Conservation (phyloP, 2,888 invertebrate genomes). For the Cinara cedri region DNA sequence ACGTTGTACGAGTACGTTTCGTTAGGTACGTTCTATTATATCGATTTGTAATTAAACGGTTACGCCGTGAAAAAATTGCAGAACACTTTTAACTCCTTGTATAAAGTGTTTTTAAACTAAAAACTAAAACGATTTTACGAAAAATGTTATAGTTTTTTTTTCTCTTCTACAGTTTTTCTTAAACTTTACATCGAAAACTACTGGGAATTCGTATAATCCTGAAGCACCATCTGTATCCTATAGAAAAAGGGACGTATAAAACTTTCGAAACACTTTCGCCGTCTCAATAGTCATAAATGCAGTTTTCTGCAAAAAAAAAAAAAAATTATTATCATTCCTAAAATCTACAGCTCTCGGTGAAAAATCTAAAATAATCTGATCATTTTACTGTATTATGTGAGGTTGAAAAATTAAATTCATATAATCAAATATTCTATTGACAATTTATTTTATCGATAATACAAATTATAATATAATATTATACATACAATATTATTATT, state of each 20-base stretch:
- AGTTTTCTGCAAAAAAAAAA: neutral
- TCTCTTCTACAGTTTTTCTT: neutral
- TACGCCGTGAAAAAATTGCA: neutral
- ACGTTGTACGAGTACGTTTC: too few relatives aligned
- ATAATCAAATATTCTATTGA: too few relatives aligned
- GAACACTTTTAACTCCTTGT: neutral
- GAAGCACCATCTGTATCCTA: neutral
- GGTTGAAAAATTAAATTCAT: too few relatives aligned
- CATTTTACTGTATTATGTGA: too few relatives aligned
- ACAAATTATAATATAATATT: too few relatives aligned
- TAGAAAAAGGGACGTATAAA: neutral
- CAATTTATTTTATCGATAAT: too few relatives aligned
- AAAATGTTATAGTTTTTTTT: neutral
- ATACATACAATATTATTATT: too few relatives aligned
- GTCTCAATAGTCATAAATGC: neutral
- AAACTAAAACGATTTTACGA: neutral
- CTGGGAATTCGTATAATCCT: neutral
- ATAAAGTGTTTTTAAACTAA: slow-evolving; percentile 16
- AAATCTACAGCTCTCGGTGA: too few relatives aligned
- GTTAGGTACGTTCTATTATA: neutral
- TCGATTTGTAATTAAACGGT: neutral
- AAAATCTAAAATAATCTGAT: too few relatives aligned
- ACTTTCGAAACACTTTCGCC: neutral
- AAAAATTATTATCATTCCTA: neutral
- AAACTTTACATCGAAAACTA: neutral